phyloP scores from a whole-genome alignment of 2,113 vertebrate genomes.

The Hyperopisus bebe region DNA sequence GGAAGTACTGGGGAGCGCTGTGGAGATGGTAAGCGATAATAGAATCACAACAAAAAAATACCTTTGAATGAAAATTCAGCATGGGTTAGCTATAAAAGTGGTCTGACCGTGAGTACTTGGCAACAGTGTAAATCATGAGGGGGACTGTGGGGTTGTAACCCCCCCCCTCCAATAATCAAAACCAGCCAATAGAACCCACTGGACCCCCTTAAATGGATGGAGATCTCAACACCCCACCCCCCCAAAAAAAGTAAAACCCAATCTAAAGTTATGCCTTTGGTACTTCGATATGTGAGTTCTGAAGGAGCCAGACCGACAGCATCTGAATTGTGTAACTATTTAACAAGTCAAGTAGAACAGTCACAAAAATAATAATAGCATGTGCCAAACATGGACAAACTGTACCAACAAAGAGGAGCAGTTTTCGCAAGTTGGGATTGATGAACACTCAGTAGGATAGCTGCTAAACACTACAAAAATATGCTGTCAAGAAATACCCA shows the following conservation, averaged over 20 bases:
- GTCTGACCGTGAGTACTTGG: not conserved
- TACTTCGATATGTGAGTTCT: not conserved
- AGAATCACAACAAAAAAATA: not conserved
- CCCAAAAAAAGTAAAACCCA: not conserved
- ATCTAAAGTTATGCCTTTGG: not conserved
- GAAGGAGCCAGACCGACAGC: not conserved
- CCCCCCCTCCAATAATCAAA: too few species aligned
- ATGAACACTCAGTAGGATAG: not conserved
- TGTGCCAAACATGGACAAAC: not conserved
- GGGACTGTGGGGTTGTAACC: too few species aligned
- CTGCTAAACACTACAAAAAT: not conserved
- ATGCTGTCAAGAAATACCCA: not conserved
- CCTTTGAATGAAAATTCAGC: not conserved
- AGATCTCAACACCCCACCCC: not conserved
- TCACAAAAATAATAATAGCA: not conserved
- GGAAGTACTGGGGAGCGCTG: too few species aligned
- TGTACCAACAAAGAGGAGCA: not conserved
- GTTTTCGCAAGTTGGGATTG: not conserved
- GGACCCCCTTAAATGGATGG: not conserved
- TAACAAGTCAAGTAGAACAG: not conserved
- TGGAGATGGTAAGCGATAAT: too few species aligned
- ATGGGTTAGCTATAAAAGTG: not conserved
- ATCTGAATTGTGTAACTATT: not conserved
- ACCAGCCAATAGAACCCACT: too few species aligned
- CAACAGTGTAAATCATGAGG: too few species aligned